Conservation (phyloP, 2,797 vertebrate species). For the Chiropotes sagulatus region DNA sequence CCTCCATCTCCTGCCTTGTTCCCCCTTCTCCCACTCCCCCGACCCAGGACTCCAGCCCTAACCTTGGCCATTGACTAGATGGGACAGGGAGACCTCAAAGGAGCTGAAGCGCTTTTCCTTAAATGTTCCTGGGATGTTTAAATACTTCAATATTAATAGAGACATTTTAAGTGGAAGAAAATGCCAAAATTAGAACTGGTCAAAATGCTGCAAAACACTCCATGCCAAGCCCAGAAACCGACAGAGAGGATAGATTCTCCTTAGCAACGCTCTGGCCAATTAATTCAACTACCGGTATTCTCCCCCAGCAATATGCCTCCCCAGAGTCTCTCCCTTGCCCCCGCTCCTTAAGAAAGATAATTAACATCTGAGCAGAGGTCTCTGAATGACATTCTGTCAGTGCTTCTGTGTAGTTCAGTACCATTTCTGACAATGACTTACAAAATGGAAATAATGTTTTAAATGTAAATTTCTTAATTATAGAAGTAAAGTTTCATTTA, state of each 20-base stretch:
- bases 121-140: neutral
- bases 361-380: neutral
- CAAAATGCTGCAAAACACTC: neutral
- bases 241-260: neutral
- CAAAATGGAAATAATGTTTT: neutral
- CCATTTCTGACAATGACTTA: neutral
- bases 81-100: neutral
- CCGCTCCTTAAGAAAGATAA: neutral
- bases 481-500: neutral
- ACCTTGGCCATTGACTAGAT: neutral
- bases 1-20: neutral
- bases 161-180: neutral
- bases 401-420: neutral
- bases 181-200: slow-evolving; percentile 15
- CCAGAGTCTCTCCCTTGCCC: neutral
- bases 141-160: neutral
- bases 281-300: neutral
- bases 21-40: neutral
- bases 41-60: neutral
- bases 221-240: neutral
- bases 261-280: neutral
- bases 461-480: neutral
- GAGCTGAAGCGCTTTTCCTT: neutral
- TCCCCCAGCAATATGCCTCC: neutral
- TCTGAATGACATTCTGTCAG: neutral